Evolutionary conservation across 2,888 invertebrate genomes (phyloP), one percentile per base, ranked within the genome.

Genomic region (Colostygia pectinataria): DNA sequence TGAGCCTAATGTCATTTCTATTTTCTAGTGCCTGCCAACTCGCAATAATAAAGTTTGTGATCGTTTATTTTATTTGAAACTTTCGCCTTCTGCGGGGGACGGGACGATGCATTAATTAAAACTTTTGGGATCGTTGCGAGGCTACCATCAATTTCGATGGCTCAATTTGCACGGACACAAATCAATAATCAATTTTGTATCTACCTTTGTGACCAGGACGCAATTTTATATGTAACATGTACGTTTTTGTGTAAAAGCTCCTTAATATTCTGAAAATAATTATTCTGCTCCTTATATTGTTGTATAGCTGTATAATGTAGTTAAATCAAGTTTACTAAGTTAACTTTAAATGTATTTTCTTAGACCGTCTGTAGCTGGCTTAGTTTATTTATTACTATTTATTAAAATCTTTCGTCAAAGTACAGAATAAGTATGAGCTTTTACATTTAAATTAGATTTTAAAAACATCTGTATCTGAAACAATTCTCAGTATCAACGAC

Each of bases 51-150:
- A 51, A 58, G 50, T 61, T 56, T 38, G 50, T 44, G 48, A 46
- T 54, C 57, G 53, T 60, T 53, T 56, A 54, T 56, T 53, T 53
- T 49, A 50, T 54, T 54, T 40, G 41, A 43, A 51, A 55, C 48
- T 46, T 58, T 52, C 27, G 54, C 46, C 52, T 39, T 52, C 40
- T 47, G 53, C 38, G 33, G 44, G 10, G 47, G 51, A 54, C 48
- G 48, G 55, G 47, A 47, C 49, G 53, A 56, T 55, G 48, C 53
- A 49, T 61, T 61, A 51, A 61, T 58, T 58, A 61, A 61, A 56
- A 56, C 54, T 61, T 60, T 57, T 31, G 44, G 53, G 51, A 40
- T 51, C 47, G 47, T 53, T 36, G 47, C 38, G 34, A 42, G 50
- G 49, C 32, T 44, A 25, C 45, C 45, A 34, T 46, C 39, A 29